Evolutionary conservation across 2,888 invertebrate species (phyloP).

Genomic region (Drosophila affinis): DNA sequence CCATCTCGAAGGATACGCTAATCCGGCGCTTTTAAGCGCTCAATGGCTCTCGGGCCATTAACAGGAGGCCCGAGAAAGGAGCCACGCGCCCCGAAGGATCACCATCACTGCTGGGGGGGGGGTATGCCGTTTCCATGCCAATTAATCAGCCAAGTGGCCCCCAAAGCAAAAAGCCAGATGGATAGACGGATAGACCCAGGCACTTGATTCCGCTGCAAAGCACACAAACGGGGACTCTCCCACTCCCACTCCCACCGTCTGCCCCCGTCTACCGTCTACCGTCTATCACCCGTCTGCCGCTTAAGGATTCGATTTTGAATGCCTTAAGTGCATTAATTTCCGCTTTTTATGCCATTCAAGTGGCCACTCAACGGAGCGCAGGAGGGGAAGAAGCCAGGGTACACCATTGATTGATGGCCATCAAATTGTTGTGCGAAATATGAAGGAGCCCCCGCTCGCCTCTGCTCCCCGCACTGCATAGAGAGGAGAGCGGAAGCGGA

Average conservation of each 20-base stretch:
- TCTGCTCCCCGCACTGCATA: neutral
- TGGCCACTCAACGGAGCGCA: conserved; percentile 48
- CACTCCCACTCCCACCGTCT: conserved; percentile 1
- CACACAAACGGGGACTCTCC: conserved; percentile 1
- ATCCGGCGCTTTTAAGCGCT: conserved; percentile 71
- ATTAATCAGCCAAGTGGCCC: conserved; percentile 79
- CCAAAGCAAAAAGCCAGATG: conserved; percentile 33
- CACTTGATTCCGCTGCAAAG: conserved; percentile 53
- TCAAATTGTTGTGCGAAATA: conserved; percentile 59
- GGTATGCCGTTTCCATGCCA: conserved; percentile 59
- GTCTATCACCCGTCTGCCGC: neutral
- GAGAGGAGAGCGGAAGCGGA: conserved; percentile 14
- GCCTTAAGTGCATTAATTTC: conserved; percentile 76
- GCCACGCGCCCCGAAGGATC: neutral
- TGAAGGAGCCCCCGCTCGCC: conserved; percentile 34
- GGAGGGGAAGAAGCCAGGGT: conserved; percentile 9
- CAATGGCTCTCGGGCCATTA: conserved; percentile 71
- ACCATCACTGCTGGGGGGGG: conserved; percentile 20
- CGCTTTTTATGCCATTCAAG: conserved; percentile 72
- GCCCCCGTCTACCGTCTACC: too few species aligned
- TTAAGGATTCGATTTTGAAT: conserved; percentile 52
- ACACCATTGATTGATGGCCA: conserved; percentile 65
- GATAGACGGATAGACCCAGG: conserved; percentile 8
- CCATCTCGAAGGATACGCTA: conserved; percentile 53
- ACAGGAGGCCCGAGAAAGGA: conserved; percentile 38